Conservation (phyloP, 2,113 vertebrate genomes). For the Bufo gargarizans region DNA sequence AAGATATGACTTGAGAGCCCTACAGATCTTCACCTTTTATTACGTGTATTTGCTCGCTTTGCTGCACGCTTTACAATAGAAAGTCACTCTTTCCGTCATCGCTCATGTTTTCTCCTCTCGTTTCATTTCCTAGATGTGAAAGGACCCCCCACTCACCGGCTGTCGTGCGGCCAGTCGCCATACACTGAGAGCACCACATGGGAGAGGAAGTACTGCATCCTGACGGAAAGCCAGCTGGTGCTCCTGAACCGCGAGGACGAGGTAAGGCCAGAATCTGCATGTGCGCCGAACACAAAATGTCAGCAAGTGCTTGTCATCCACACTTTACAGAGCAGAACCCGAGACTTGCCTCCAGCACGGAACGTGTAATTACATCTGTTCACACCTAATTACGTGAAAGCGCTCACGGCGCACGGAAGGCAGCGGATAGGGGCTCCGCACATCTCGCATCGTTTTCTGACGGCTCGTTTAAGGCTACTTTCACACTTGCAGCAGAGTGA, state of each 20-base stretch:
- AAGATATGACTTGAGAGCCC: no score
- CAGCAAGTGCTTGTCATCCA: neutral
- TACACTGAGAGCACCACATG: slow-evolving; percentile 82
- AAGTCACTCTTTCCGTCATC: neutral
- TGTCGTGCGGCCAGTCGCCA: slow-evolving; percentile 93
- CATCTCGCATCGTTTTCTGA: neutral
- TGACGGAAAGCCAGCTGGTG: slow-evolving; percentile 92
- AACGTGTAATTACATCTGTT: slow-evolving; percentile 32
- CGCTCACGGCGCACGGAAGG: neutral
- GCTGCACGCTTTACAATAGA: neutral
- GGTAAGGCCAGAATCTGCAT: slow-evolving; percentile 69
- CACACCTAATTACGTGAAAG: slow-evolving; percentile 5
- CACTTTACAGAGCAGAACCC: neutral
- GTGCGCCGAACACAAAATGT: neutral
- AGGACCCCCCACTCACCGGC: slow-evolving; percentile 86
- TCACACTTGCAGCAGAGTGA: no score
- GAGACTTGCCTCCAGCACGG: neutral
- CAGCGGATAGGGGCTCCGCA: neutral
- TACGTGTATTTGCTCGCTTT: neutral
- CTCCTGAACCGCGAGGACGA: slow-evolving; percentile 90
- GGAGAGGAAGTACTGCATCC: slow-evolving; percentile 91
- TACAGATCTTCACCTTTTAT: no score
- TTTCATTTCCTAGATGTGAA: slow-evolving; percentile 82
- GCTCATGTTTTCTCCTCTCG: slow-evolving; percentile 12
- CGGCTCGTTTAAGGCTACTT: neutral